Base-by-base conservation (phyloP, 37 sponge, comb jelly and placozoan genomes). In the Halisarca cf. caerulea region DNA sequence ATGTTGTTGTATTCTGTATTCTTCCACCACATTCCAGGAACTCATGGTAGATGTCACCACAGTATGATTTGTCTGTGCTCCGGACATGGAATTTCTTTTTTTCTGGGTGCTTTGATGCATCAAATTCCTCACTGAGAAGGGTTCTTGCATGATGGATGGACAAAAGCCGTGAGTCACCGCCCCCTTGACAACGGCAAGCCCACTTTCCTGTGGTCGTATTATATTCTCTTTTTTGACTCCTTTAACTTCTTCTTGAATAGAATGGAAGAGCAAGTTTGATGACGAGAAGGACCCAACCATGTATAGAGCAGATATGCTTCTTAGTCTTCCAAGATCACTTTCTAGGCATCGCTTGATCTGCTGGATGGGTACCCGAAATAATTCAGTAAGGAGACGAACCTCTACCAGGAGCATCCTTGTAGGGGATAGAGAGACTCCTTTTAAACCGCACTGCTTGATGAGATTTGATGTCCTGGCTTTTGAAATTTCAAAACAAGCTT, bases 201-300 rank as follows among this genome's bases (percentile, higher is more conserved):
- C 24, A 21, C 77, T 74, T 44, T 74, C 77, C 41, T 42, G 42
- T 20, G 77, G 77, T 21, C 36, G 32, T 42, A 74, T 41, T 20
- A 74, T 74, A 41, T 74, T 74, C 9, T 74, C 77, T 2, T 74
- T 43, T 40, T 74, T 23, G 21, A 74, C 36, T 23, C 18, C 23
- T 40, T 17, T 39, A 15, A 74, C 36, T 14, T 40, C 25, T 24
- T 74, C 25, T 37, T 37, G 11, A 40, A 74, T 41, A 2, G 24
- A 33, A 40, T 7, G 20, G 24, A 40, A 37, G 15, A 74, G 77
- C n/a, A 40, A 41, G 11, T 15, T 0, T 9, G 77, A 74, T 43
- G 42, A 44, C 32, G 77, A 74, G 36, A 74, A 74, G 39, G 77
- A 40, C 0, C 77, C 77, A 74, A 74, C 77, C 77, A 74, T 74